Evolutionary conservation across 2,888 invertebrate species (phyloP).

Genomic region (Venusia cambrica): DNA sequence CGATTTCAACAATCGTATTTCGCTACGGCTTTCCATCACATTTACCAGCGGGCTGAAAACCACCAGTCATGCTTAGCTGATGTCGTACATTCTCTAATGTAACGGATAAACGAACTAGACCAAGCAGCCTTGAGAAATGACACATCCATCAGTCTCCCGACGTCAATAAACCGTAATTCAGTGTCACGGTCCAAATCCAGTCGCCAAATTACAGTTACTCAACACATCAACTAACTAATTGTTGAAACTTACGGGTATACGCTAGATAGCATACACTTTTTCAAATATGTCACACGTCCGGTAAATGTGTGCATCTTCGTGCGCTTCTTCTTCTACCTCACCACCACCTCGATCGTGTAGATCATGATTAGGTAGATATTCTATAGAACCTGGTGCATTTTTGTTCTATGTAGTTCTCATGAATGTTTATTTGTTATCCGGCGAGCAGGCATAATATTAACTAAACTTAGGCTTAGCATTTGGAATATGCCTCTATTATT

Average conservation of each 20-base stretch:
- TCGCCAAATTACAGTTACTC: constrained; percentile 19
- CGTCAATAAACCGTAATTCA: constrained; percentile 19
- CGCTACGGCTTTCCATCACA: not conserved
- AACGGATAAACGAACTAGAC: constrained; percentile 10
- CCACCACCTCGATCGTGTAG: too few species aligned
- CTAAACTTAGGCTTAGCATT: too few species aligned
- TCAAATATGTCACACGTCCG: too few species aligned
- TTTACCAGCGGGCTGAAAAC: not conserved
- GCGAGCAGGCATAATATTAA: too few species aligned
- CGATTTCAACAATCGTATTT: not conserved
- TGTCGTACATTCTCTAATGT: constrained; percentile 3
- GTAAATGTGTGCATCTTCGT: too few species aligned
- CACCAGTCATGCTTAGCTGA: constrained; percentile 1
- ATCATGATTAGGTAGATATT: too few species aligned
- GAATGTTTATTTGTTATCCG: too few species aligned
- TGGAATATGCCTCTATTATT: too few species aligned
- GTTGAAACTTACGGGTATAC: constrained; percentile 19
- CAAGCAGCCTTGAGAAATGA: constrained; percentile 8
- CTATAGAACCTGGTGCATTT: too few species aligned
- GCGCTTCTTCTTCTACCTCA: too few species aligned
- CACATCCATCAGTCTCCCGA: constrained; percentile 14
- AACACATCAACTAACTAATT: constrained; percentile 18
- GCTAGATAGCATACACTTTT: too few species aligned
- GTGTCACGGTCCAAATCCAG: constrained; percentile 22
- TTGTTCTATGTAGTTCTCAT: too few species aligned